phyloP scores from a whole-genome alignment of 2,888 invertebrate genomes.

The Charanyca ferruginea region DNA sequence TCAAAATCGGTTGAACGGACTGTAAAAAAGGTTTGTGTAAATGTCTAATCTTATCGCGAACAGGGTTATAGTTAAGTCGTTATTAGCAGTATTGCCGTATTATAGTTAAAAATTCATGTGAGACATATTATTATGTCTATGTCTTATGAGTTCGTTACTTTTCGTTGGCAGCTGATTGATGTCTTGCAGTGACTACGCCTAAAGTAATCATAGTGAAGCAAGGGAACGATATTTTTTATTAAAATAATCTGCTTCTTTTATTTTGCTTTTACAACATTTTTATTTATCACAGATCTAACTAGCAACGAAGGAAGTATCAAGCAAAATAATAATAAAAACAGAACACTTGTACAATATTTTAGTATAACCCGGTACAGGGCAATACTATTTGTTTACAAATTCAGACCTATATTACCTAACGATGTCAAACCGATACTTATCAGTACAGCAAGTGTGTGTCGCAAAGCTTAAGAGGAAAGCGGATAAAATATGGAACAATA shows the following conservation, averaged over 20 bases:
- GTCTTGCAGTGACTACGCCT: too few relatives aligned
- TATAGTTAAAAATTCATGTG: too few relatives aligned
- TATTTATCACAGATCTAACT: not conserved
- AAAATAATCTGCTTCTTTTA: not conserved
- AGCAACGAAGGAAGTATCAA: not conserved
- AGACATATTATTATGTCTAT: too few relatives aligned
- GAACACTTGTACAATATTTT: conserved; percentile 11
- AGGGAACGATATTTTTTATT: not conserved
- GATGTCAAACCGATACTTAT: conserved; percentile 50
- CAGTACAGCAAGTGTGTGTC: conserved; percentile 8
- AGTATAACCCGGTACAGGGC: conserved; percentile 1
- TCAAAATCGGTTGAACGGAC: too few relatives aligned
- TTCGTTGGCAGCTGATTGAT: too few relatives aligned
- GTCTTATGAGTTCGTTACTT: too few relatives aligned
- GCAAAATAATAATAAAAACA: conserved; percentile 6
- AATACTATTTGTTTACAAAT: conserved; percentile 39
- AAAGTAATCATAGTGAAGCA: too few relatives aligned
- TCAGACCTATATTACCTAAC: conserved; percentile 30
- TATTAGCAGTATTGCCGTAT: too few relatives aligned
- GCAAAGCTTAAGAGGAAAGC: conserved; percentile 5
- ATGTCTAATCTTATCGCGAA: too few relatives aligned
- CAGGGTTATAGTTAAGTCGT: too few relatives aligned
- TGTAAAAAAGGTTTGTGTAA: too few relatives aligned
- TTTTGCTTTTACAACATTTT: not conserved
- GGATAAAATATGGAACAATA: not conserved